Evolutionary conservation across 2,113 vertebrate species (phyloP).

Genomic region (Tupaia tana): DNA sequence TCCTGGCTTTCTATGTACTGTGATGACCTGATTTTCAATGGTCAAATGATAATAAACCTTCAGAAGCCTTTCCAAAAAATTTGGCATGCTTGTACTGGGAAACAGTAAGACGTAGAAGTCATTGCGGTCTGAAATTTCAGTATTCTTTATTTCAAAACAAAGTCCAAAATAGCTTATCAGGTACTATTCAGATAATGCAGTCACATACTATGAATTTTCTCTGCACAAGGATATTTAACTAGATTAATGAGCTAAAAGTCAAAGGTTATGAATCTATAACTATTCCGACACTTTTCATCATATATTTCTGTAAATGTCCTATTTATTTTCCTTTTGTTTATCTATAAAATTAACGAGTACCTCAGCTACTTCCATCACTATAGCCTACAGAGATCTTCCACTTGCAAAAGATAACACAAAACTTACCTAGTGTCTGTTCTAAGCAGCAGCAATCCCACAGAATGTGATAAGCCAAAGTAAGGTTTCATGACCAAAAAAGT

Average conservation of each 20-base stretch:
- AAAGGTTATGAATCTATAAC: not conserved
- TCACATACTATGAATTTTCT: not conserved
- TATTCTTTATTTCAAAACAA: slow-evolving; percentile 36
- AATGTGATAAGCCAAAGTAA: not conserved
- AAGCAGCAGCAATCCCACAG: not conserved
- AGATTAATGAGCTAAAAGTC: not conserved
- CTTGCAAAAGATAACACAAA: not conserved
- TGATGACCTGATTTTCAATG: slow-evolving; percentile 1
- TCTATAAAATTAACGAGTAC: not conserved
- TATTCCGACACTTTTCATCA: not conserved
- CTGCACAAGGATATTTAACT: not conserved
- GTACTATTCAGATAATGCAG: not conserved
- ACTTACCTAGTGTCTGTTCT: not conserved
- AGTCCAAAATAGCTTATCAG: not conserved
- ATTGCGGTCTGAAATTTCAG: not conserved
- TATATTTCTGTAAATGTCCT: not conserved
- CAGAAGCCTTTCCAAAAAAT: not conserved
- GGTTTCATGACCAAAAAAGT: not conserved
- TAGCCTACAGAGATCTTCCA: not conserved
- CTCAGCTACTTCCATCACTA: not conserved
- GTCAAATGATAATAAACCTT: not conserved
- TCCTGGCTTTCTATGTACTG: not conserved
- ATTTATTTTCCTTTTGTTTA: not conserved
- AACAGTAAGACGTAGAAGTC: not conserved
- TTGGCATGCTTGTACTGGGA: not conserved